These are phyloP conservation scores for Pionites leucogaster DNA, from an alignment of 2,113 vertebrate species.

Conservation along the genomic window DNA sequence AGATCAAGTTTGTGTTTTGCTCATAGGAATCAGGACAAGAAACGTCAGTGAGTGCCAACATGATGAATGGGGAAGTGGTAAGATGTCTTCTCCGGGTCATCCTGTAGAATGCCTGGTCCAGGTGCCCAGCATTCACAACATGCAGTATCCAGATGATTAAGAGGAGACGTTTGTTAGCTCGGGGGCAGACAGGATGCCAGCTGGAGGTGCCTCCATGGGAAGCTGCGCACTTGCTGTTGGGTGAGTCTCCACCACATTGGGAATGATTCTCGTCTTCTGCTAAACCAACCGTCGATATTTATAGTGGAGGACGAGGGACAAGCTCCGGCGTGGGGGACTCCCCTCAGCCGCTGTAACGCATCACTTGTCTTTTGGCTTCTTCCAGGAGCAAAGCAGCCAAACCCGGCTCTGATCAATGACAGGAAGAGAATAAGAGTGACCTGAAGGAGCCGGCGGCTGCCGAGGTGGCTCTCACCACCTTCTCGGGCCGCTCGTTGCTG, in stretches of 20 bases:
- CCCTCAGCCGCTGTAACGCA: neutral
- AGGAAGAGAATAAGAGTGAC: neutral
- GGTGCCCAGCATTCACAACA: neutral
- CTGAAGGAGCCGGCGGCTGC: neutral
- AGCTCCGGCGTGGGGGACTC: neutral
- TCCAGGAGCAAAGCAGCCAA: neutral
- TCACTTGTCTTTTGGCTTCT: neutral
- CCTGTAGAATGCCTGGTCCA: neutral
- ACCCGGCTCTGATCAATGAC: neutral
- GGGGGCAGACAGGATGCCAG: neutral
- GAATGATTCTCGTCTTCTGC: no score
- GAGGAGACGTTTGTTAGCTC: accelerated
- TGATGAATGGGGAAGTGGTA: accelerated
- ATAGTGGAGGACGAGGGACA: accelerated
- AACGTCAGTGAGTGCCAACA: accelerated
- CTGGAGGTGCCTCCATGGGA: neutral
- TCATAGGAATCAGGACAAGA: neutral
- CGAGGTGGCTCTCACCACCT: neutral
- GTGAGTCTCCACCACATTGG: accelerated
- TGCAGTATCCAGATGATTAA: neutral
- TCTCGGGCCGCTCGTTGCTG: no score
- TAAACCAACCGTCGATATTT: accelerated
- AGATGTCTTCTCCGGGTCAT: no score
- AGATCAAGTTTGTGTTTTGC: neutral
- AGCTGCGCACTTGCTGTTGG: accelerated